These are phyloP conservation scores for Lanistes nyassanus DNA, from an alignment of 1,140 invertebrate species.

Conservation along the genomic window DNA sequence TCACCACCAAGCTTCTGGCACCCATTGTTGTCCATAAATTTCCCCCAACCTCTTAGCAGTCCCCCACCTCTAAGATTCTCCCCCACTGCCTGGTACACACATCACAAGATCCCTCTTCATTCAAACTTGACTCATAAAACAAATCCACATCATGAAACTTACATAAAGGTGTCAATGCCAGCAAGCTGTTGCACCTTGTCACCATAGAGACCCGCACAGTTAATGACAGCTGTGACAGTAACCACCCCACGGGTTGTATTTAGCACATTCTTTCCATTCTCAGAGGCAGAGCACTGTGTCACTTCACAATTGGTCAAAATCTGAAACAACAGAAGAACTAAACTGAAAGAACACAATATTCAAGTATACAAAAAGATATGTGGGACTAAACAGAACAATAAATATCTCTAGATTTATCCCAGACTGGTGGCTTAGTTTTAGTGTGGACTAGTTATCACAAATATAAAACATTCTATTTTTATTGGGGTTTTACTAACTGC, in stretches of 20 bases:
- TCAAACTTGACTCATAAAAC: background rate
- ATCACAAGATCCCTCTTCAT: no score
- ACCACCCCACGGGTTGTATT: conserved; percentile 31
- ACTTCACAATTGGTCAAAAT: conserved; percentile 34
- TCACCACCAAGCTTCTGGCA: no score
- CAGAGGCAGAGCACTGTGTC: background rate
- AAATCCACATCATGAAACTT: background rate
- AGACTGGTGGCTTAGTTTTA: no score
- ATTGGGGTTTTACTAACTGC: no score
- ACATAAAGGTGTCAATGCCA: conserved; percentile 45
- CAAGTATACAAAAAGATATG: background rate
- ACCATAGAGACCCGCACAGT: conserved; percentile 56
- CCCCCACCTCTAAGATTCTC: no score
- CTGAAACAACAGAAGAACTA: conserved; percentile 21
- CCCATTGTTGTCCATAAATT: no score
- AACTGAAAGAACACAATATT: background rate
- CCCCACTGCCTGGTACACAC: no score
- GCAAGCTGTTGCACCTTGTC: conserved; percentile 50
- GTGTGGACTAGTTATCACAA: no score
- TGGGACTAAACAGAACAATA: background rate
- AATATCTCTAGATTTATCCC: no score
- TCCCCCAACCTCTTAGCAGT: no score
- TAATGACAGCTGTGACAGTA: conserved; percentile 38
- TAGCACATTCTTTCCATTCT: background rate
- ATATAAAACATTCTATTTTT: no score